Evolutionary conservation across 2,888 invertebrate species (phyloP).

Genomic region (Pardosa pseudoannulata): DNA sequence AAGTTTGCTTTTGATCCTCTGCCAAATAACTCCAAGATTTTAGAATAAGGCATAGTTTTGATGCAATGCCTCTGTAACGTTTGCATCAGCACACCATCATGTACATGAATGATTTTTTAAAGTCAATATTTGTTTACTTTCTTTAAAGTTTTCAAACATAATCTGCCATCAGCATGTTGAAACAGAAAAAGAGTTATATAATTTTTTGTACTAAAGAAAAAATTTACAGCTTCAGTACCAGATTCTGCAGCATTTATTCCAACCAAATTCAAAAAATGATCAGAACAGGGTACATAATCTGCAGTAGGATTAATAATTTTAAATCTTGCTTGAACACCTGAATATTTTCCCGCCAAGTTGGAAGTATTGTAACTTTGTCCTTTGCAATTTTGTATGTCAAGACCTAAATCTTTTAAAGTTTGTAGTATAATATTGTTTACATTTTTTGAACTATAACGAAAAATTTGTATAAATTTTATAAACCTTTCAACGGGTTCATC

Average conservation of each 20-base stretch:
- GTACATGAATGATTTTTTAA: conserved; percentile 27
- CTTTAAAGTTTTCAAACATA: conserved; percentile 17
- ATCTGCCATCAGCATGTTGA: background rate
- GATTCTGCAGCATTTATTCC: background rate
- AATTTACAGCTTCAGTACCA: no score
- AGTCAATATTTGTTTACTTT: conserved; percentile 25
- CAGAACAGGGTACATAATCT: background rate
- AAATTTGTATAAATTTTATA: conserved; percentile 1
- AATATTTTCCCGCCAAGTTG: background rate
- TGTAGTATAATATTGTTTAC: background rate
- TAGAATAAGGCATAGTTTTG: conserved; percentile 25
- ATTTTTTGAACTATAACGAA: background rate
- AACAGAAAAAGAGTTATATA: background rate
- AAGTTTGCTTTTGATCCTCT: conserved; percentile 3
- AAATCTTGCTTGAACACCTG: background rate
- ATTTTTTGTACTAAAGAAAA: no score
- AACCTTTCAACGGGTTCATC: background rate
- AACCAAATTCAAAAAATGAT: background rate
- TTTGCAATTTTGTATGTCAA: background rate
- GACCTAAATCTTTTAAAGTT: background rate
- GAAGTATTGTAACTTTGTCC: conserved; percentile 4
- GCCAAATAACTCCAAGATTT: conserved; percentile 11
- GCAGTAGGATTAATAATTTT: background rate
- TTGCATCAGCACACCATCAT: conserved; percentile 27
- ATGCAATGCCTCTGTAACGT: background rate